These are phyloP conservation scores for Lanius collurio DNA, from an alignment of 2,113 vertebrate species.

Conservation along the genomic window DNA sequence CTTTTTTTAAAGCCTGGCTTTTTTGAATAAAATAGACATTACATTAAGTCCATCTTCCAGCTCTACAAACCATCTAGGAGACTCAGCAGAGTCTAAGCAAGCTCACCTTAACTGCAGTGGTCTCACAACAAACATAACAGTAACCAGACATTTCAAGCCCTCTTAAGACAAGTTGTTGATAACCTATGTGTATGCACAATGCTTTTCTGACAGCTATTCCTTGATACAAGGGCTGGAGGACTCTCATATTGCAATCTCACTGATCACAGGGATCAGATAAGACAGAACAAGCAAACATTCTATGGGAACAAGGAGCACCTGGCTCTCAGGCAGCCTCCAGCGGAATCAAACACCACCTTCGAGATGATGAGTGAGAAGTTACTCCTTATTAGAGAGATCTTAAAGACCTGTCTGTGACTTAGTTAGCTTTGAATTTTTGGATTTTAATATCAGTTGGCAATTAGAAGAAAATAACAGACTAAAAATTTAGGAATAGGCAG, in stretches of 20 bases:
- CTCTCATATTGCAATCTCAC: not conserved
- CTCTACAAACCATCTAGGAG: not conserved
- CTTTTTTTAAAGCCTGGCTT: not conserved
- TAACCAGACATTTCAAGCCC: not conserved
- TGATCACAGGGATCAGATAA: not conserved
- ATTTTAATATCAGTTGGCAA: not conserved
- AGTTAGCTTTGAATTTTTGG: not conserved
- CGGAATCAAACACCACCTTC: not conserved
- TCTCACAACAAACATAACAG: not conserved
- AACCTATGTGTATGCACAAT: not conserved
- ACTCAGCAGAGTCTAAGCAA: not conserved
- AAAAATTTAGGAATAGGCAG: not conserved
- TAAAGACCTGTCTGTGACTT: not conserved
- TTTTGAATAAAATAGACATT: not conserved
- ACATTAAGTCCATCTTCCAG: not conserved
- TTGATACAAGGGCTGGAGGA: fast-evolving
- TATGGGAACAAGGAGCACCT: fast-evolving
- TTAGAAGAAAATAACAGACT: not conserved
- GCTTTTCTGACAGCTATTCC: not conserved
- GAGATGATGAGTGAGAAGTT: not conserved
- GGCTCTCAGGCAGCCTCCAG: not conserved
- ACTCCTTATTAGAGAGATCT: not conserved
- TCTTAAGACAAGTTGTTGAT: not conserved
- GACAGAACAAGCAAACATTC: not conserved
- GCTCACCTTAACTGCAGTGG: not conserved